Evolutionary conservation across 2,888 invertebrate species (phyloP).

Genomic region (Eupsilia transversa): DNA sequence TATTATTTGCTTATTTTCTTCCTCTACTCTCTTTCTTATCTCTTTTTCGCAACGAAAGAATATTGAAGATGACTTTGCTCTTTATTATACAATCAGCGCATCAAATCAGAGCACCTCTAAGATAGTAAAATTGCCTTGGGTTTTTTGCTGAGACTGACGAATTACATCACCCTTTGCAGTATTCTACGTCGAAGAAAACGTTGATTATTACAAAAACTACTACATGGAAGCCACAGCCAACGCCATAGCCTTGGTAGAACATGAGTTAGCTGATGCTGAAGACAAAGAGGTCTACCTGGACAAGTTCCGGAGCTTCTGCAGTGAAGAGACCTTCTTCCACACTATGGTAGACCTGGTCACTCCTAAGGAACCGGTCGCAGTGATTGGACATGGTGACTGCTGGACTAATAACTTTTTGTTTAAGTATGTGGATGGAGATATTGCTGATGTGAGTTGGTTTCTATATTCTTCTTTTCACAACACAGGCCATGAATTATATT

Average conservation of each 20-base stretch:
- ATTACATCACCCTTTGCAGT: conserved; percentile 76
- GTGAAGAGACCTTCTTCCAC: conserved; percentile 92
- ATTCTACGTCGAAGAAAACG: conserved; percentile 92
- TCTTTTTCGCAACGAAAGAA: no score
- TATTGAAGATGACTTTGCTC: no score
- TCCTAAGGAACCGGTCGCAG: conserved; percentile 91
- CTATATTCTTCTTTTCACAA: not conserved
- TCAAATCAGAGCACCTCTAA: no score
- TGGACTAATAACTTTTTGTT: conserved; percentile 94
- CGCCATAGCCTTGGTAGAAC: conserved; percentile 92
- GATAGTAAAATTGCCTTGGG: no score
- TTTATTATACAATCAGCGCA: no score
- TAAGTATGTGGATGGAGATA: conserved; percentile 89
- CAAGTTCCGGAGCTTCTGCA: conserved; percentile 91
- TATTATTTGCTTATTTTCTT: no score
- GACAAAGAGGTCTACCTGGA: conserved; percentile 89
- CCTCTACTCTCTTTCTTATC: no score
- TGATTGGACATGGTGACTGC: conserved; percentile 94
- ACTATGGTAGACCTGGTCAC: conserved; percentile 92
- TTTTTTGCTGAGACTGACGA: not conserved
- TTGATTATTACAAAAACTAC: conserved; percentile 93
- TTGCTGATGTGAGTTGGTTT: conserved; percentile 85
- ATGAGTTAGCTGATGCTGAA: conserved; percentile 80
- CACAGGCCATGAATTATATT: not conserved
- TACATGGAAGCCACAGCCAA: conserved; percentile 92